Percentiles rank a stretch among this genome's conserved stretches.
Conservation (phyloP, 1,140 invertebrate species). For the Cydia pomonella region DNA sequence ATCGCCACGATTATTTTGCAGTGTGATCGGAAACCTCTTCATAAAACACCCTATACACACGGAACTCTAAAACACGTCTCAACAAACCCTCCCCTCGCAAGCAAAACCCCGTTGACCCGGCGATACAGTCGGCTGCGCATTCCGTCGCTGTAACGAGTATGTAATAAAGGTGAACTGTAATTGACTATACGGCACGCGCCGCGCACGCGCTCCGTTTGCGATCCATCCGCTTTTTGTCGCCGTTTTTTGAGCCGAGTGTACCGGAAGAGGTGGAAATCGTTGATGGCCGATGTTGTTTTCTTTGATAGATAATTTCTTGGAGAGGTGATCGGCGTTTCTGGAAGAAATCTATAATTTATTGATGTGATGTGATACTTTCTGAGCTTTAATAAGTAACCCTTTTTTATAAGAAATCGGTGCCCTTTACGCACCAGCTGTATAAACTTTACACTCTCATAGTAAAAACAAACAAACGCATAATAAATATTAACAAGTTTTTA, state of each 20-base stretch:
- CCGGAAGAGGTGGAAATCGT: slow-evolving; percentile 16
- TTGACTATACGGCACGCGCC: slow-evolving; percentile 15
- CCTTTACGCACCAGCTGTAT: neutral
- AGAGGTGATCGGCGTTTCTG: slow-evolving; percentile 1
- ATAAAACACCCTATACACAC: neutral
- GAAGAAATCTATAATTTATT: slow-evolving; percentile 7
- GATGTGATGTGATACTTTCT: neutral
- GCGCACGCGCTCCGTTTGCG: neutral
- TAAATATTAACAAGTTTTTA: no score
- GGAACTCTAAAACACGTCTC: slow-evolving; percentile 13
- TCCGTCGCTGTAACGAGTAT: slow-evolving; percentile 45
- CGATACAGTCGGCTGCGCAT: slow-evolving; percentile 65
- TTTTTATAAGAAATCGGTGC: neutral
- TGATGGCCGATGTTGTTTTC: neutral
- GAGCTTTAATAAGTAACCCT: neutral
- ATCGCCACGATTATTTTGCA: no score
- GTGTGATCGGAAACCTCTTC: no score
- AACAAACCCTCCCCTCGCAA: slow-evolving; percentile 20
- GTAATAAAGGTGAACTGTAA: slow-evolving; percentile 26
- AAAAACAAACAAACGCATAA: no score
- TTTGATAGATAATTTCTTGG: slow-evolving; percentile 1
- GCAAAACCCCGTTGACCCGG: slow-evolving; percentile 56
- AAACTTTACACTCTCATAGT: neutral
- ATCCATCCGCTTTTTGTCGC: neutral
- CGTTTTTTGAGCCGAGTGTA: neutral